Conservation (phyloP, 2,888 invertebrate genomes). For the Pelosia muscerda region DNA sequence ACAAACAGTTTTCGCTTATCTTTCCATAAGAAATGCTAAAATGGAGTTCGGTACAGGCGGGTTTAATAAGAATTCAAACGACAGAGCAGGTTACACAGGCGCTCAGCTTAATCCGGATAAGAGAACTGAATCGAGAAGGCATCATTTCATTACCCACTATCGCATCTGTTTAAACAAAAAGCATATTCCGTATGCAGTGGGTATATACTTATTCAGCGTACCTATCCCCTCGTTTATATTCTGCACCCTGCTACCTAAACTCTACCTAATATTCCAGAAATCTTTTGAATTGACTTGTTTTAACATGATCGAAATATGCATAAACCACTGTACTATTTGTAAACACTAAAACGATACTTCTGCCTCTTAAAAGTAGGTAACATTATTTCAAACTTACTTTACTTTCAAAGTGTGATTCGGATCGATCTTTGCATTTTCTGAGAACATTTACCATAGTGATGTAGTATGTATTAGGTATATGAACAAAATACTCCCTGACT, state of each 20-base stretch:
- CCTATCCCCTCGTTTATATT: conserved; percentile 30
- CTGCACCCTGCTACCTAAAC: conserved; percentile 26
- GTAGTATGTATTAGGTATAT: no score
- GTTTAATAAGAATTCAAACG: conserved; percentile 71
- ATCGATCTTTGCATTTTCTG: no score
- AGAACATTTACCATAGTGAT: no score
- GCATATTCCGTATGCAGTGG: conserved; percentile 53
- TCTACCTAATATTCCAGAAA: conserved; percentile 21
- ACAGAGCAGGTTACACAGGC: conserved; percentile 74
- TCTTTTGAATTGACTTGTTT: conserved; percentile 13
- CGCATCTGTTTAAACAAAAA: conserved; percentile 69
- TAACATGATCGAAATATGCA: not conserved
- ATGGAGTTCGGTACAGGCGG: conserved; percentile 51
- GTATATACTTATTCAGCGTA: conserved; percentile 38
- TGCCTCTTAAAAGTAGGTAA: no score
- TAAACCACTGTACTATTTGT: not conserved
- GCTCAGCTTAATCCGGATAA: conserved; percentile 73
- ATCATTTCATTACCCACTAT: conserved; percentile 74
- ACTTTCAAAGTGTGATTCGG: no score
- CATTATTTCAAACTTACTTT: no score
- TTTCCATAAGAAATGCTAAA: conserved; percentile 58
- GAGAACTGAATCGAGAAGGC: conserved; percentile 65
- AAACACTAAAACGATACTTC: no score
- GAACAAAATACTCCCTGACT: no score
- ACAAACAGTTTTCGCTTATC: conserved; percentile 68